These are phyloP conservation scores for Tolmerus cingulatus DNA, from an alignment of 2,888 invertebrate genomes.

Conservation along the genomic window DNA sequence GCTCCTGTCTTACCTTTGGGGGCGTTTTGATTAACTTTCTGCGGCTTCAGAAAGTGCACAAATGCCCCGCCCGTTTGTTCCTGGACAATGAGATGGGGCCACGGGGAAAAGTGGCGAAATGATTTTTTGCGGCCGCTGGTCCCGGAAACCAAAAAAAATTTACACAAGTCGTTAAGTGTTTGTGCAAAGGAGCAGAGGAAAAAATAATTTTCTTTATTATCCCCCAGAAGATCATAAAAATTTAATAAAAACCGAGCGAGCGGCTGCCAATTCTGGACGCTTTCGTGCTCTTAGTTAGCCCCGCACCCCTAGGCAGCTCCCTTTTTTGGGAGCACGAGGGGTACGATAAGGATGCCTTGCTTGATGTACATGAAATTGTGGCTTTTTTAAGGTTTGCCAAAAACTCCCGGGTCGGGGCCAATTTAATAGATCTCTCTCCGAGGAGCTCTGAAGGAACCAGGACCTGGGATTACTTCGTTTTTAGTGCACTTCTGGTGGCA, in stretches of 20 bases:
- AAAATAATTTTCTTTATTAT: slow-evolving; percentile 40
- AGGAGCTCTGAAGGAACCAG: neutral
- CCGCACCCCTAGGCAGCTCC: neutral
- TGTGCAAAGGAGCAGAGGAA: neutral
- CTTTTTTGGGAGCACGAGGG: neutral
- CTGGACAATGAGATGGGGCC: neutral
- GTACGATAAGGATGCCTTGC: neutral
- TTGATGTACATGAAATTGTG: neutral
- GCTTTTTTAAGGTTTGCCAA: slow-evolving; percentile 23
- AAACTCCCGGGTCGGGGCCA: neutral
- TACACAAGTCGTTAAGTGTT: slow-evolving; percentile 28
- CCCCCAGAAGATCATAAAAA: slow-evolving; percentile 35
- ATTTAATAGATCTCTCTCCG: slow-evolving; percentile 27
- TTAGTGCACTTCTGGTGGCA: neutral
- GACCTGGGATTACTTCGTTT: neutral
- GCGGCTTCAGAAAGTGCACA: slow-evolving; percentile 4
- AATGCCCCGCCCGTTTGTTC: neutral
- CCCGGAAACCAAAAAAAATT: neutral
- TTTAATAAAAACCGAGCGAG: slow-evolving; percentile 22
- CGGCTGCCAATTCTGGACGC: slow-evolving; percentile 30
- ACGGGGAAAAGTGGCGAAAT: neutral
- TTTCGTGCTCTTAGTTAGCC: slow-evolving; percentile 14
- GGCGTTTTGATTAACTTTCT: slow-evolving; percentile 31
- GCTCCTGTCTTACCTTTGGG: neutral
- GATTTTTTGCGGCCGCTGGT: neutral